These are phyloP conservation scores for Valencia hispanica DNA, from an alignment of 2,797 vertebrate species.

Conservation along the genomic window DNA sequence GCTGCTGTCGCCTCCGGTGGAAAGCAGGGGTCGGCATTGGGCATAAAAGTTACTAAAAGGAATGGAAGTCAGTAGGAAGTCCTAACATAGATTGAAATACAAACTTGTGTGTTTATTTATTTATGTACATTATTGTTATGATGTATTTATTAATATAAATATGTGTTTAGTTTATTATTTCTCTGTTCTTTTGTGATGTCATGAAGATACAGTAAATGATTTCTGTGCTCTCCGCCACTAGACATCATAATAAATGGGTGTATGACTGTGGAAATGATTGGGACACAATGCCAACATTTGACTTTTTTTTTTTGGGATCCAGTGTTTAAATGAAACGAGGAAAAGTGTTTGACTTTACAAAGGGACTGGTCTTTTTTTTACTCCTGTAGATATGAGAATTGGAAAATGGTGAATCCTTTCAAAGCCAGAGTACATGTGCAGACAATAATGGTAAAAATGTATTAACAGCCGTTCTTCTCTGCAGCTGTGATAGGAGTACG, in stretches of 20 bases:
- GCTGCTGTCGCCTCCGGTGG: too few species aligned
- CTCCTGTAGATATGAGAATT: neutral
- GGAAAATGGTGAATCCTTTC: neutral
- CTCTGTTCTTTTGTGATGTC: neutral
- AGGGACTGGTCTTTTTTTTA: neutral
- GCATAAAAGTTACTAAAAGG: too few species aligned
- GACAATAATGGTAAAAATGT: neutral
- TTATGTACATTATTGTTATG: too few species aligned
- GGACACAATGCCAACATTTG: neutral
- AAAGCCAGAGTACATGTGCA: neutral
- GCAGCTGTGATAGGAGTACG: constrained; percentile 17
- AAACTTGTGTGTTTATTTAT: too few species aligned
- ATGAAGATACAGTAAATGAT: neutral
- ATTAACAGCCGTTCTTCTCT: neutral
- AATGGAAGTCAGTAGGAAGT: too few species aligned
- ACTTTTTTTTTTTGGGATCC: neutral
- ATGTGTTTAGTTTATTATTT: neutral
- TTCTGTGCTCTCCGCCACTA: neutral
- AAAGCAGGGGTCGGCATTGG: too few species aligned
- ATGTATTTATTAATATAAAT: neutral
- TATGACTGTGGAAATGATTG: too few species aligned
- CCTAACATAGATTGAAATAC: too few species aligned
- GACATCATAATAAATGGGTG: neutral
- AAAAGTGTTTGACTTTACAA: neutral
- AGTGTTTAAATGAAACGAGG: neutral